Evolutionary conservation across 2,888 invertebrate species (phyloP), one percentile per base, ranked within the genome.

Genomic region (Drosophila yooni): DNA sequence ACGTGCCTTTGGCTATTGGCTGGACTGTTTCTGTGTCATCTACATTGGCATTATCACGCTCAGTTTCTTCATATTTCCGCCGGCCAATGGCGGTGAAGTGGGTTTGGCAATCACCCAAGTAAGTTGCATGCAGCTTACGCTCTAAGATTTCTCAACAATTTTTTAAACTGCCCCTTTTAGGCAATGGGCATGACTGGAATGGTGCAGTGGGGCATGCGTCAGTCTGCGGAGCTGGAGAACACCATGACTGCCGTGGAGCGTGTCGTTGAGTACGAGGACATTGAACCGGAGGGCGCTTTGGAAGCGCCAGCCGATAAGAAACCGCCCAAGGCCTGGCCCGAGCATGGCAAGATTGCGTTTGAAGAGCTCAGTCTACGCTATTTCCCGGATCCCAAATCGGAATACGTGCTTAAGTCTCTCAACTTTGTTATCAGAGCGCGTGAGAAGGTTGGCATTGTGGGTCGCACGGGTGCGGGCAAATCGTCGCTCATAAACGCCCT

Each of bases 1-100:
- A 2, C 95, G 99, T 75, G 99, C 99, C 83, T 98, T 99, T 91
- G 99, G 98, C 0, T 97, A 98, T 91, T 97, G 97, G 95, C 94
- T 99, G 86, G 99, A 99, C 92, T 94, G 97, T 77, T 95, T 98
- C 61, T 98, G 98, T 91, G 95, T 97, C 0, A 79, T 97, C 15
- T 99, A 98, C 93, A 97, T 99, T 74, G 95, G 95, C 0, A 93
- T 97, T 62, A 98, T 99, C 0, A 97, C 98, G 0, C 94, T 97
- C 83, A 97, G 97, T 88, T 97, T 98, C 93, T 95, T 99, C 53
- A 92, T 97, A 1, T 94, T 96, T 59, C 94, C 95, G 51, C 94
- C 94, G 91, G 94, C 94, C 94, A 93, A 94, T 75, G 96, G 96
- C 27, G 97, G 97, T 36, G 95, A 95, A 89, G 96, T 97, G 3